Evolutionary conservation across 2,113 vertebrate genomes (phyloP).

Genomic region (Crotophaga sulcirostris): DNA sequence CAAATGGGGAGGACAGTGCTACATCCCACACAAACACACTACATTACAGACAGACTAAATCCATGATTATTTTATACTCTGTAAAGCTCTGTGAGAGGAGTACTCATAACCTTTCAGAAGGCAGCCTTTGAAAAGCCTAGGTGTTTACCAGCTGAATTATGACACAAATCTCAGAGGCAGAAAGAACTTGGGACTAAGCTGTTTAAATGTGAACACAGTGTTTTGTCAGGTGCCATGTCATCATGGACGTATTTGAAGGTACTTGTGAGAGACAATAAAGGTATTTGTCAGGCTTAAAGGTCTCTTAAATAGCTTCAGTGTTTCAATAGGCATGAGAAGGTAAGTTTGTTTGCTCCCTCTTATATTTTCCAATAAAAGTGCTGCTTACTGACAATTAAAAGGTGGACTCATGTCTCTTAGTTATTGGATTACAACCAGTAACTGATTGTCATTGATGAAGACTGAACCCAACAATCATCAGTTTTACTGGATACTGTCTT

Average conservation of each 20-base stretch:
- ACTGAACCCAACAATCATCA: neutral
- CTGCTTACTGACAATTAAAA: neutral
- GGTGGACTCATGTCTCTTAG: neutral
- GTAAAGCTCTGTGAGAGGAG: neutral
- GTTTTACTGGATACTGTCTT: neutral
- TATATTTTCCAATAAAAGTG: neutral
- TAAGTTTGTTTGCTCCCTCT: neutral
- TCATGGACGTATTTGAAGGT: neutral
- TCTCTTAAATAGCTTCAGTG: neutral
- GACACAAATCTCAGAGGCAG: neutral
- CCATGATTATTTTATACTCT: neutral
- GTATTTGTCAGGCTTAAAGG: neutral
- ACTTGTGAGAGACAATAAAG: neutral
- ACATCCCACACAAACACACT: neutral
- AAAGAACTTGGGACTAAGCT: neutral
- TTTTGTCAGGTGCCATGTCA: neutral
- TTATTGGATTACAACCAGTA: neutral
- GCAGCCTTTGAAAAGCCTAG: neutral
- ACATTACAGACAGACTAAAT: neutral
- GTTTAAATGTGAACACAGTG: neutral
- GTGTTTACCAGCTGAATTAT: neutral
- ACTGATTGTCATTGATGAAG: neutral
- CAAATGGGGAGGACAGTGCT: constrained; percentile 36
- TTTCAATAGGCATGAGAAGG: neutral
- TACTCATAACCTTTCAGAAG: neutral